phyloP scores from a whole-genome alignment of 2,113 vertebrate species.

The Poeciliopsis turrubarensis region DNA sequence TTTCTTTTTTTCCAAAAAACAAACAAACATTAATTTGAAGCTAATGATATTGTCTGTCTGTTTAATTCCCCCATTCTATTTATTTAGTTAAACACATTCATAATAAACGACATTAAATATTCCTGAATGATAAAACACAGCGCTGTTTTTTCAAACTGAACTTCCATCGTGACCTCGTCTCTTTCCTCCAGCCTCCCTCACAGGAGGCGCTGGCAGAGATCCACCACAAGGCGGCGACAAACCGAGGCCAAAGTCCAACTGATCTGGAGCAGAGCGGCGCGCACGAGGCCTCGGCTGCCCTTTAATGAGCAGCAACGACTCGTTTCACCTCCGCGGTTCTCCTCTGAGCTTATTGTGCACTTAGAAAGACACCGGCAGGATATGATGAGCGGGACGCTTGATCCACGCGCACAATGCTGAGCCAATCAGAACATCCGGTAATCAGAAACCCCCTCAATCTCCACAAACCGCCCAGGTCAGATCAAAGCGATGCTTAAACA shows the following conservation, averaged over 20 bases:
- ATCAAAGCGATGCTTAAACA: conserved; percentile 82
- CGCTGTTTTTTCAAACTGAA: not conserved
- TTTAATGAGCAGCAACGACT: not conserved
- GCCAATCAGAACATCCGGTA: conserved; percentile 28
- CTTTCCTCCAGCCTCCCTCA: not conserved
- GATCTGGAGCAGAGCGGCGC: not conserved
- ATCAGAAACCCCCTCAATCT: conserved; percentile 28
- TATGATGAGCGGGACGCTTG: not conserved
- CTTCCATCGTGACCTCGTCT: not conserved
- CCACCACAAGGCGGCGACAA: conserved; percentile 80
- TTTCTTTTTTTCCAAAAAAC: not conserved
- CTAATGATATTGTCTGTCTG: not conserved
- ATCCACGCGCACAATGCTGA: not conserved
- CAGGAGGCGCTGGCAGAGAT: conserved; percentile 4
- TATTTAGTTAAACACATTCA: not conserved
- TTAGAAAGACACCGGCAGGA: not conserved
- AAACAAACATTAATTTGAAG: not conserved
- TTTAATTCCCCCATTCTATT: not conserved
- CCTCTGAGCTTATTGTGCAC: conserved; percentile 5
- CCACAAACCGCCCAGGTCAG: conserved; percentile 50
- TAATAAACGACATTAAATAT: not conserved
- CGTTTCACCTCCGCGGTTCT: not conserved
- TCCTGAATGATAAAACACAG: not conserved
- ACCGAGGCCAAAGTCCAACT: conserved; percentile 33
- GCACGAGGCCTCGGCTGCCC: conserved; percentile 34